Base-by-base conservation (phyloP, 1,140 invertebrate genomes). In the Holotrichia oblita region DNA sequence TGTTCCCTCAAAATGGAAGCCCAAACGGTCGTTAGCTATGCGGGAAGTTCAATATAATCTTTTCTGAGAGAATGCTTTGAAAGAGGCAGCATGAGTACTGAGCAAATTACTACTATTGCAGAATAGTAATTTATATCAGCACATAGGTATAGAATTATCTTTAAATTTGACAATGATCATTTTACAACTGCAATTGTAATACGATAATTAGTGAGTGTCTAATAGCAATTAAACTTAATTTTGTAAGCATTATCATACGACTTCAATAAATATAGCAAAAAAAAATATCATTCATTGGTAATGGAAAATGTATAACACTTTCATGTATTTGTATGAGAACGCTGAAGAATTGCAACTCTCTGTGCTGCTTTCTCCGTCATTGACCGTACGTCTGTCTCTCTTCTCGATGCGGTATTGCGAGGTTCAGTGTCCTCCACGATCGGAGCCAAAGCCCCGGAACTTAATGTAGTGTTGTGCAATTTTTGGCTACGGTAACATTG, bases 391-490 rank as follows among this genome's bases (percentile, higher is more conserved):
- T 69, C 61, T 69, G 22, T 69, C 61, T 69, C 61, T 69, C 22
- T 69, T 78, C 69, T 44, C 77, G 77, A 40, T 41, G 59, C 41
- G 22, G 40, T 41, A 77, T 34, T 75, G 27, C 24, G 77, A 78
- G 61, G 77, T 78, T 78, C 77, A 78, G 40, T 78, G 77, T 59
- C 77, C 77, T 40, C 22, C 41, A 20, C 40, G 34, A 69, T 78
- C 61, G 77, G 40, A 78, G 77, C 61, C 77, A 78, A 78, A 78
- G 77, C 77, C 61, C 77, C 77, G 77, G 77, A 78, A 78, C 61
- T 40, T 61, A 61, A 78, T 72, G 69, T 78, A 72, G 64, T 78
- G 77, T 69, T 78, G 48, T 72, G 61, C 61, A 69, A 69, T 69
- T 69, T 69, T 69, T 69, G 61, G 61, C 61, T 22, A 55, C 48